These are phyloP conservation scores for Syngnathus floridae DNA, from an alignment of 2,113 vertebrate genomes.

Conservation along the genomic window DNA sequence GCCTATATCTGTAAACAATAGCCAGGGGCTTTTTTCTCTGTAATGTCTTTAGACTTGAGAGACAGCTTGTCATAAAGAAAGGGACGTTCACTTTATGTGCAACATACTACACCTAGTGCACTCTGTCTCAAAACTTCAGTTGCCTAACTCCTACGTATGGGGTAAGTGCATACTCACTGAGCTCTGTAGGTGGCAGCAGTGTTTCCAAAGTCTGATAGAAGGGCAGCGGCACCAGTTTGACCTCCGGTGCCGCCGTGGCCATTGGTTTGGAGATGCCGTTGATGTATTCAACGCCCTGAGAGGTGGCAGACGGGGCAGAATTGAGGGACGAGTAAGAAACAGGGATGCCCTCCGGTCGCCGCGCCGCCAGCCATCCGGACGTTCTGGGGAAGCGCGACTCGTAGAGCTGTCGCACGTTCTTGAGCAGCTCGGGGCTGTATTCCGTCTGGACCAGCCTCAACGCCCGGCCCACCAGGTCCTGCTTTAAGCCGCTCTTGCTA, in stretches of 20 bases:
- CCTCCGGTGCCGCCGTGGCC: conserved; percentile 73
- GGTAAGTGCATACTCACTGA: conserved; percentile 75
- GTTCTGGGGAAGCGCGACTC: conserved; percentile 91
- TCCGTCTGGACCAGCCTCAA: conserved; percentile 93
- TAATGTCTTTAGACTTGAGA: no score
- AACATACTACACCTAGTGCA: no score
- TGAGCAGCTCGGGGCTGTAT: conserved; percentile 94
- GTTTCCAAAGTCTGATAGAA: conserved; percentile 95
- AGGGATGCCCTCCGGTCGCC: conserved; percentile 75
- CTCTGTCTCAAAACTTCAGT: no score
- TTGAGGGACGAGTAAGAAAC: conserved; percentile 73
- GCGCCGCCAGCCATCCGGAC: conserved; percentile 60
- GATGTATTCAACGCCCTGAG: conserved; percentile 87
- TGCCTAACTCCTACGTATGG: no score
- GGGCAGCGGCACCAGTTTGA: conserved; percentile 88
- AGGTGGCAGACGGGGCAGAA: conserved; percentile 67
- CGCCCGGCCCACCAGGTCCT: conserved; percentile 92
- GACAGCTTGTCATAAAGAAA: no score
- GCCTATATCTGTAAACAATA: background rate
- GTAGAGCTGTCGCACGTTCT: conserved; percentile 95
- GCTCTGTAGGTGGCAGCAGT: conserved; percentile 86
- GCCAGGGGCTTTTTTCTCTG: background rate
- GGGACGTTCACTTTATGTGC: no score
- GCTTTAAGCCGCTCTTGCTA: conserved; percentile 97
- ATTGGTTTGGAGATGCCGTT: conserved; percentile 83